These are phyloP conservation scores for Haliclystus octoradiatus DNA, from an alignment of 30 jellyfish, hydroid and myxozoan genomes.

Conservation along the genomic window DNA sequence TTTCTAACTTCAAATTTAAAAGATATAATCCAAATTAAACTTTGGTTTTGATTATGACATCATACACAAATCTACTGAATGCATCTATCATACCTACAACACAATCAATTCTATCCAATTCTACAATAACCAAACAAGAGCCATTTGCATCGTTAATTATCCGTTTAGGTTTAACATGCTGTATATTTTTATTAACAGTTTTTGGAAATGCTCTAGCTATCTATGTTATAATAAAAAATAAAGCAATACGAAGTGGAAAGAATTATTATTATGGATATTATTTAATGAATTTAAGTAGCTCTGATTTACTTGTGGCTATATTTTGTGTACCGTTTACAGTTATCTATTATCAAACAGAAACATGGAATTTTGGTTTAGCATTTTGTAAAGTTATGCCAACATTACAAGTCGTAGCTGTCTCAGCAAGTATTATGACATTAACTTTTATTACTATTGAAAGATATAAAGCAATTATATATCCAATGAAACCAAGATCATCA, in stretches of 20 bases:
- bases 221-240: slow-evolving; percentile 34
- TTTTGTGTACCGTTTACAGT: slow-evolving; percentile 51
- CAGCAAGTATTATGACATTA: slow-evolving; percentile 54
- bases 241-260: slow-evolving; percentile 34
- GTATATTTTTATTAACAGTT: slow-evolving; percentile 34
- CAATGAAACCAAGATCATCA: slow-evolving; percentile 53
- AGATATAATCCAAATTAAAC: no score
- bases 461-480: slow-evolving; percentile 47
- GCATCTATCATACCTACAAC: no score
- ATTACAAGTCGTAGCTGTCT: slow-evolving; percentile 44
- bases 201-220: slow-evolving; percentile 48
- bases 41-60: no score
- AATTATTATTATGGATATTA: slow-evolving; percentile 52
- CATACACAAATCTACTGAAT: no score
- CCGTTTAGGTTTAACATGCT: slow-evolving; percentile 30
- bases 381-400: slow-evolving; percentile 57
- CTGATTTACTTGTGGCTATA: slow-evolving; percentile 53
- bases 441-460: slow-evolving; percentile 53
- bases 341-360: slow-evolving; percentile 20
- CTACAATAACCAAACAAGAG: no score
- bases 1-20: no score
- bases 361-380: slow-evolving; percentile 39
- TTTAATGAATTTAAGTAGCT: slow-evolving; percentile 43
- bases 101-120: no score
- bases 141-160: slow-evolving; percentile 20